A percentile compares a stretch with the other conserved stretches of the same genome.
These are phyloP conservation scores for Pristionchus exspectatus DNA, from an alignment of 2,888 invertebrate genomes.

Conservation along the genomic window DNA sequence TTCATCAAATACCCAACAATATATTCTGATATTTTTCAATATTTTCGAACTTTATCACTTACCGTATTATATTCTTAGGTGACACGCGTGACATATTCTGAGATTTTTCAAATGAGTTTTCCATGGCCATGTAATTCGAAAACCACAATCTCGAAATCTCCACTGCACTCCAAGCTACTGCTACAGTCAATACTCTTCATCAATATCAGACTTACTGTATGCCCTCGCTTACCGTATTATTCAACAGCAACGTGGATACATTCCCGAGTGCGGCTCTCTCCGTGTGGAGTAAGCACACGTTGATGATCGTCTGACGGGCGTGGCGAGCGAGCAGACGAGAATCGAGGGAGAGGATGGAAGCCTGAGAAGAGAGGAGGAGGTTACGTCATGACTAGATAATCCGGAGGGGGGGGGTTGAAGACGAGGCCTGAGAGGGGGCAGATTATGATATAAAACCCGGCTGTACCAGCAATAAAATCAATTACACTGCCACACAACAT, in stretches of 20 bases:
- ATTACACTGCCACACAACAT: no score
- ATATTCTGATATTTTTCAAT: no score
- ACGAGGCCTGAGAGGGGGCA: no score
- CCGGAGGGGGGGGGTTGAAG: neutral
- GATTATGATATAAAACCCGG: no score
- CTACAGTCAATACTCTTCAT: neutral
- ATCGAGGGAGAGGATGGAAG: slow-evolving; percentile 53
- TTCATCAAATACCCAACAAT: no score
- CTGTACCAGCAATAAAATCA: no score
- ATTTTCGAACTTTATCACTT: no score
- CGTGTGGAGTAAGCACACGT: slow-evolving; percentile 87
- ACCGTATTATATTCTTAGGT: neutral
- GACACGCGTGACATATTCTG: no score
- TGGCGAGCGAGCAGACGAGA: slow-evolving; percentile 53
- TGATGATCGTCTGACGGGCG: slow-evolving; percentile 86
- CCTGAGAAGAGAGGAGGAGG: slow-evolving; percentile 3
- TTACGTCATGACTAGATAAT: neutral
- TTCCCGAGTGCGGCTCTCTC: slow-evolving; percentile 61
- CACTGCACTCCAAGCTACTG: neutral
- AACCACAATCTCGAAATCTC: no score
- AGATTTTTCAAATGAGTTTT: no score
- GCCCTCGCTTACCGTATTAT: slow-evolving; percentile 57
- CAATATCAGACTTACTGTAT: neutral
- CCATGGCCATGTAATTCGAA: no score
- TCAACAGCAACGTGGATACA: slow-evolving; percentile 64